Evolutionary conservation across 2,888 invertebrate species (phyloP).

Genomic region (Limenitis camilla): DNA sequence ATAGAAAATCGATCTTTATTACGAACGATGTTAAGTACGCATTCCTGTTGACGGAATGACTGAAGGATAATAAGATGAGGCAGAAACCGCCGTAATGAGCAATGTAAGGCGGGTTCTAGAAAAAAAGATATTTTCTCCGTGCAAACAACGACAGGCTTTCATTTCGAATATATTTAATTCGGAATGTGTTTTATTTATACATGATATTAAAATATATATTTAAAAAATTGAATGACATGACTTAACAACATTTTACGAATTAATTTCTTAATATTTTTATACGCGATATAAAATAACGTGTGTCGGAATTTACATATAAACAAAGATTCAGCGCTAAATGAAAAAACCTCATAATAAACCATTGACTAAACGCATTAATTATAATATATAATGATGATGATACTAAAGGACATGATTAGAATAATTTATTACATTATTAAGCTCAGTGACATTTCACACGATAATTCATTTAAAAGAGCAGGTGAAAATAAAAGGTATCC

Average conservation of each 20-base stretch:
- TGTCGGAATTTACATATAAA: too few relatives aligned
- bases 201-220: not conserved
- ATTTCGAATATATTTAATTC: slow-evolving; percentile 31
- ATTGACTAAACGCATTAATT: too few relatives aligned
- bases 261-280: too few relatives aligned
- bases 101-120: slow-evolving; percentile 41
- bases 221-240: too few relatives aligned
- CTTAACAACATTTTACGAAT: too few relatives aligned
- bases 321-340: too few relatives aligned
- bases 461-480: slow-evolving; percentile 54
- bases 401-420: not conserved
- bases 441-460: not conserved
- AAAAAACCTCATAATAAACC: too few relatives aligned
- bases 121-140: slow-evolving; percentile 46
- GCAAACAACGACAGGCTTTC: slow-evolving; percentile 38
- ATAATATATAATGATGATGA: too few relatives aligned
- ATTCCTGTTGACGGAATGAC: slow-evolving; percentile 27
- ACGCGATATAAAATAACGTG: too few relatives aligned
- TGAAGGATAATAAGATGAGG: slow-evolving; percentile 50
- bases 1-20: slow-evolving; percentile 15
- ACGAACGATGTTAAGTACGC: slow-evolving; percentile 24
- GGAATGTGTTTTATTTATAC: slow-evolving; percentile 14
- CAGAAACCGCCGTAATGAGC: slow-evolving; percentile 49
- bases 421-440: not conserved
- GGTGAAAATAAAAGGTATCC: slow-evolving; percentile 49